Evolutionary conservation across 2,797 vertebrate species (phyloP).

Genomic region (Typhlichthys subterraneus): DNA sequence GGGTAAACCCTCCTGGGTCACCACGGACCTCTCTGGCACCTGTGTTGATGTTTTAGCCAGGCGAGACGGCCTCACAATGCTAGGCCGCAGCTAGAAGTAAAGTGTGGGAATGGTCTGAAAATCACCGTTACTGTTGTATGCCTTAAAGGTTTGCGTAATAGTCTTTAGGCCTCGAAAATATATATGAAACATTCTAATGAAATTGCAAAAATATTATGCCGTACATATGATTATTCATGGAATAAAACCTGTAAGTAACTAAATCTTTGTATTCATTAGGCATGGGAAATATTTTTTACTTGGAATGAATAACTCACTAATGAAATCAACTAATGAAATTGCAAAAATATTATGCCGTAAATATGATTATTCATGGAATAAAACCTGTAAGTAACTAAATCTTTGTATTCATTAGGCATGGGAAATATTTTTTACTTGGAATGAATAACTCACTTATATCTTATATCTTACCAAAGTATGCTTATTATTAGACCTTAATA

Average conservation of each 20-base stretch:
- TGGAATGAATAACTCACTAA: slow-evolving; percentile 5
- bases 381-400: not conserved
- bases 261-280: not conserved
- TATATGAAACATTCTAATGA: too few relatives aligned
- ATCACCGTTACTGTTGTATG: too few relatives aligned
- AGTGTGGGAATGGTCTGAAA: not conserved
- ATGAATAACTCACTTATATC: slow-evolving; percentile 9
- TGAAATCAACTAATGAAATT: not conserved
- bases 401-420: not conserved
- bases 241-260: not conserved
- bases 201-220: not conserved
- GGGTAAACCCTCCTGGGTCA: slow-evolving; percentile 88
- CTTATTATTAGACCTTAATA: slow-evolving; percentile 2
- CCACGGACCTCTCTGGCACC: slow-evolving; percentile 75
- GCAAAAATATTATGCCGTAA: not conserved
- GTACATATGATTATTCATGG: slow-evolving; percentile 2
- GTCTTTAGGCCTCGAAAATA: not conserved
- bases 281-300: not conserved
- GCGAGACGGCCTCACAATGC: slow-evolving; percentile 69
- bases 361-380: slow-evolving; percentile 1
- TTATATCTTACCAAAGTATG: not conserved
- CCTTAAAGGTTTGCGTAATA: too few relatives aligned
- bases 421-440: not conserved
- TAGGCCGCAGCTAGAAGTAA: slow-evolving; percentile 64
- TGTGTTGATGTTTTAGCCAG: slow-evolving; percentile 79